Evolutionary conservation across 1,140 invertebrate species (phyloP).

Genomic region (Carcinoscorpius rotundicauda): DNA sequence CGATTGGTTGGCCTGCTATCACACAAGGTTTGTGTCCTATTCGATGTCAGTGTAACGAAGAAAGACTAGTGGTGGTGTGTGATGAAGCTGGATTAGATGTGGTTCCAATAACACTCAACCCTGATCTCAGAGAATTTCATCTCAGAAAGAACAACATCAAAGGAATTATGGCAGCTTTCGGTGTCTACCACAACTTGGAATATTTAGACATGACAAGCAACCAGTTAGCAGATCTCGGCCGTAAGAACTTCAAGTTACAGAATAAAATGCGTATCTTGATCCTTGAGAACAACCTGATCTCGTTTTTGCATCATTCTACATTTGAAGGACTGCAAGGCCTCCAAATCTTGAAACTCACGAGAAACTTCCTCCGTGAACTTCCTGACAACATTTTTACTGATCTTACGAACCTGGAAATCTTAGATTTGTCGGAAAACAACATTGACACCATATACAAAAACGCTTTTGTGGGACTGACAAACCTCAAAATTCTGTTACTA

Average conservation of each 20-base stretch:
- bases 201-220: constrained; percentile 73
- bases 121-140: constrained; percentile 66
- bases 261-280: constrained; percentile 43
- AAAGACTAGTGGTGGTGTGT: constrained; percentile 72
- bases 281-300: constrained; percentile 20
- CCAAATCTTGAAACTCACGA: constrained; percentile 62
- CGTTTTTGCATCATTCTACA: constrained; percentile 49
- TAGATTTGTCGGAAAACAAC: constrained; percentile 75
- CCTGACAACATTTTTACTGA: constrained; percentile 58
- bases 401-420: constrained; percentile 59
- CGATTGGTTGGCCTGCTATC: no score
- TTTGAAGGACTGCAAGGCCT: constrained; percentile 49
- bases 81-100: constrained; percentile 70
- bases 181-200: constrained; percentile 69
- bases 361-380: constrained; percentile 66
- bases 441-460: constrained; percentile 62
- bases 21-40: constrained; percentile 44
- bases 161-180: constrained; percentile 69
- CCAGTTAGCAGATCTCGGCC: constrained; percentile 56
- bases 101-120: constrained; percentile 79
- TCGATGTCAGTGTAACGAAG: constrained; percentile 71
- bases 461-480: constrained; percentile 60
- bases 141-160: constrained; percentile 75
- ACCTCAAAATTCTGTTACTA: constrained; percentile 61
- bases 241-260: constrained; percentile 58